A percentile compares a stretch with the other conserved stretches of the same genome.
Conservation (phyloP, 1,140 invertebrate species). For the Trachymyrmex septentrionalis region DNA sequence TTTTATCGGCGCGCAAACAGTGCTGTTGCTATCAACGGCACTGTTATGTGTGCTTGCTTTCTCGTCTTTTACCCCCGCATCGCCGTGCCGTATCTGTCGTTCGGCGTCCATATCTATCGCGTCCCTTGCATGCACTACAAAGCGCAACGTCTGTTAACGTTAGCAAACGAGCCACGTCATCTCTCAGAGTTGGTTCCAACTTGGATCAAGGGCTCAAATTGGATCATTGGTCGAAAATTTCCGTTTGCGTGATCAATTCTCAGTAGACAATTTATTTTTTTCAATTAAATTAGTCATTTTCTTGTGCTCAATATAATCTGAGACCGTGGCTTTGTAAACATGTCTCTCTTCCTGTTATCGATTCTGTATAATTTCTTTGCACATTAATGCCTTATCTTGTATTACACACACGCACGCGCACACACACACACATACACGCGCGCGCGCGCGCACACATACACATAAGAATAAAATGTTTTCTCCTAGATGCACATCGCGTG, state of each 20-base stretch:
- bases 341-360: neutral
- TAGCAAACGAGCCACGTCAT: slow-evolving; percentile 2
- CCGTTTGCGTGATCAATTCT: neutral
- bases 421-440: no score
- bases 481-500: neutral
- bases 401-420: no score
- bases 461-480: neutral
- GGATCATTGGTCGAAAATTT: neutral
- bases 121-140: neutral
- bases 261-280: neutral
- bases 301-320: slow-evolving; percentile 12
- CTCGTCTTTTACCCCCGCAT: neutral
- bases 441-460: no score
- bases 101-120: slow-evolving; percentile 29
- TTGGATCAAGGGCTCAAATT: neutral
- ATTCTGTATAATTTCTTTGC: neutral
- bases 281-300: neutral
- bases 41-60: slow-evolving; percentile 25
- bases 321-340: neutral
- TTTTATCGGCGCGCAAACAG: slow-evolving; percentile 40
- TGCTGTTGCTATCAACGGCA: slow-evolving; percentile 36
- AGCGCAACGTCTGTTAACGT: slow-evolving; percentile 24
- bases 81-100: slow-evolving; percentile 44
- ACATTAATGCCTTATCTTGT: neutral
- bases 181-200: neutral